Conservation (phyloP, 1,140 invertebrate genomes). For the Littorina saxatilis region DNA sequence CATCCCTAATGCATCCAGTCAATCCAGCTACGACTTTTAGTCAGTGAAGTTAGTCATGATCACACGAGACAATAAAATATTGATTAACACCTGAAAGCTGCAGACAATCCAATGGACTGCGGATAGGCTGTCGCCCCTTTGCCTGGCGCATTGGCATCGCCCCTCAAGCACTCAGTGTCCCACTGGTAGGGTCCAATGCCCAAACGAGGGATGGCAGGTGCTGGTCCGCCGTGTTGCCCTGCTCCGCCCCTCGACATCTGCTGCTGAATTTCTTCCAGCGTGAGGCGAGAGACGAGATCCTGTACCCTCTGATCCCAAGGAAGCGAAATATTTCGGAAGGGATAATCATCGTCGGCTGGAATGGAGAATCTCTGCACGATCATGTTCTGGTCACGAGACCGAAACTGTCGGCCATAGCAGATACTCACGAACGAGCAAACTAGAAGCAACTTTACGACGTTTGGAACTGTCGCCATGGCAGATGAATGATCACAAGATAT, state of each 20-base stretch:
- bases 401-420: not conserved
- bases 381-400: not conserved
- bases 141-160: conserved; percentile 53
- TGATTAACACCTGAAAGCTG: conserved; percentile 69
- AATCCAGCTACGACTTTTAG: too few relatives aligned
- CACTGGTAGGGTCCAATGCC: conserved; percentile 65
- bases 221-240: conserved; percentile 63
- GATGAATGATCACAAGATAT: too few relatives aligned
- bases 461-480: not conserved
- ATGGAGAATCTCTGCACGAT: not conserved
- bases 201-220: conserved; percentile 66
- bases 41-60: too few relatives aligned
- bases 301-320: conserved; percentile 68
- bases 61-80: too few relatives aligned
- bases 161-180: conserved; percentile 67
- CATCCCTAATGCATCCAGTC: too few relatives aligned
- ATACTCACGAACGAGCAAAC: not conserved
- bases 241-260: conserved; percentile 71
- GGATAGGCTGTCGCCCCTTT: conserved; percentile 65
- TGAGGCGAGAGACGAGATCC: conserved; percentile 67
- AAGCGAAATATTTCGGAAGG: conserved; percentile 66
- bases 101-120: conserved; percentile 66
- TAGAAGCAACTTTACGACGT: not conserved
- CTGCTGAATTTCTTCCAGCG: conserved; percentile 63
- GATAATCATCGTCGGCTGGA: conserved; percentile 37